Evolutionary conservation across 2,888 invertebrate genomes (phyloP).

Genomic region (Saturnia pavonia): DNA sequence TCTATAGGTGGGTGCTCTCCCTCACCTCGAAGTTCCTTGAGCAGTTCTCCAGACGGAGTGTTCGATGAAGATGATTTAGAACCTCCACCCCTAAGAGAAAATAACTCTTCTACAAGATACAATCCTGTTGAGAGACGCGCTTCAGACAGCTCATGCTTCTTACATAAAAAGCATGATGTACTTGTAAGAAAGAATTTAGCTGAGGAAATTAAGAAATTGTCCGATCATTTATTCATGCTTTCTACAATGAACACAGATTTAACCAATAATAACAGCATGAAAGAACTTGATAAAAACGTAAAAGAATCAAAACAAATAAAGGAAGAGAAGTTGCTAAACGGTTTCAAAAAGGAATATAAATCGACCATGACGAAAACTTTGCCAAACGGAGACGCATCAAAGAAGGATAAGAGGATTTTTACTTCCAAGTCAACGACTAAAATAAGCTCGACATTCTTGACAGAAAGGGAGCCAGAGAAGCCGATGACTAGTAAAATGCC

Average conservation of each 20-base stretch:
- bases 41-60: slow-evolving; percentile 84
- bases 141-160: slow-evolving; percentile 88
- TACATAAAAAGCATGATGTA: slow-evolving; percentile 83
- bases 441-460: slow-evolving; percentile 64
- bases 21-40: slow-evolving; percentile 89
- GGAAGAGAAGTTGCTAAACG: slow-evolving; percentile 65
- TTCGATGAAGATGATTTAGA: slow-evolving; percentile 73
- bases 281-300: slow-evolving; percentile 70
- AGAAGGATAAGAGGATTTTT: slow-evolving; percentile 61
- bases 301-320: slow-evolving; percentile 59
- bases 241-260: slow-evolving; percentile 85
- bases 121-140: slow-evolving; percentile 86
- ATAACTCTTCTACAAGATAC: slow-evolving; percentile 55
- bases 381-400: slow-evolving; percentile 61
- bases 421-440: slow-evolving; percentile 71
- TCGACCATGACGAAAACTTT: slow-evolving; percentile 54
- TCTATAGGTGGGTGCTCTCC: slow-evolving; percentile 88
- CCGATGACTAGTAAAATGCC: slow-evolving; percentile 80
- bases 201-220: slow-evolving; percentile 91
- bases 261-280: slow-evolving; percentile 69
- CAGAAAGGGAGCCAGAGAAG: slow-evolving; percentile 64
- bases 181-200: slow-evolving; percentile 87
- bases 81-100: slow-evolving; percentile 64
- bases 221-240: slow-evolving; percentile 88
- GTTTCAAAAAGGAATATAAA: slow-evolving; percentile 62